Evolutionary conservation across 1,140 invertebrate genomes (phyloP), one percentile per base, ranked within the genome.

Genomic region (Hypothenemus hampei): DNA sequence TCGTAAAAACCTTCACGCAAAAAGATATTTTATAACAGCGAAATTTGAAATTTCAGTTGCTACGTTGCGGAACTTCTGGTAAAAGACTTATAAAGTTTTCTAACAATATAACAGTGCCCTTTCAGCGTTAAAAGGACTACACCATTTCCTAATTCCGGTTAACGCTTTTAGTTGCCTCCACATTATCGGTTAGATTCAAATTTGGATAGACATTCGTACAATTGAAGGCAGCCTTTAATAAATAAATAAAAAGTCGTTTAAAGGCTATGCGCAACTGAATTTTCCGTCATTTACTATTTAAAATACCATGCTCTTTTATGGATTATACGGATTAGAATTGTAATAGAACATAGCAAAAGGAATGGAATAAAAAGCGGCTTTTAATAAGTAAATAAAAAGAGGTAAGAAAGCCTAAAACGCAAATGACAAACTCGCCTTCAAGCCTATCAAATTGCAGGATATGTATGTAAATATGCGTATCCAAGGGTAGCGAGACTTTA

Each of bases 401-500:
- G 11, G 21, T 43, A 13, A 21, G 37, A 52, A 43, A 52, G 29
- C 50, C 22, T 18, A 35, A 44, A 53, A 24, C 6, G 11, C 24
- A 24, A 53, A 43, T 53, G 52, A 54, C 36, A 54, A 26, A 36
- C 29, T 18, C 6, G 8, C 7, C 8, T 46, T 55, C 54, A 60
- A 63, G 57, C 33, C 64, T 60, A 69, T 69, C 67, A 47, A 49
- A 60, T 69, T 69, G 65, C 67, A 48, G 58, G 59, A 66, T 65
- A 67, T 62, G 57, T 67, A 69, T 67, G 67, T 65, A 67, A 69
- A 69, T 69, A 67, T 65, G 62, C 58, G 40, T 57, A 37, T 58
- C 54, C 56, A 43, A n/a, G 57, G 23, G 57, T 41, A 41, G 37
- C 51, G 44, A 58, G 55, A 63, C 57, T 59, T 46, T 57, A 57